Evolutionary conservation across 2,888 invertebrate species (phyloP), one percentile per base, ranked within the genome.

Genomic region (Lithophane leautieri): DNA sequence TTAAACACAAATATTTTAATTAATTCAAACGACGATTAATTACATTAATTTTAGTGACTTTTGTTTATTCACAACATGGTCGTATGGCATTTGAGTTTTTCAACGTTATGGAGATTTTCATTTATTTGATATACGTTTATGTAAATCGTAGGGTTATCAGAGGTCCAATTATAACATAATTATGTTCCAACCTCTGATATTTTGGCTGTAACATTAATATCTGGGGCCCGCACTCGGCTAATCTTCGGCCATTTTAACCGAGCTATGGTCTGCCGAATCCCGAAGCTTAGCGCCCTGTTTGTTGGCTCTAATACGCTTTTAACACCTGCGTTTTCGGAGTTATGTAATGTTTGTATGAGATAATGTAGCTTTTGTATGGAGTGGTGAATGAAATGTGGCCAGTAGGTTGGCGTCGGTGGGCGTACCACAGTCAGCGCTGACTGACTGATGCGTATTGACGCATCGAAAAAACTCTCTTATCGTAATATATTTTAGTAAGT

Each of bases 231-330:
- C 82, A 90, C 84, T 84, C 88, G 91, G 93, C 93, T 95, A 95
- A 96, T 96, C 95, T 96, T 95, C 92, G 90, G 90, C 94, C 94
- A 92, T 95, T 95, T 94, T 91, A 92, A 88, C 91, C 91, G 90
- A 91, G 93, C 91, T 90, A 92, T 93, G 93, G 93, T 92, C 90
- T 92, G 92, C 93, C 93, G 94, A 94, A 94, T 93, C 93, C 93
- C 92, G 89, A 90, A 91, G 94, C 95, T 95, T 96, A 95, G 90
- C 95, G 93, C 94, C 88, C 94, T 95, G 95, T 96, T 96, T 95
- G 96, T 95, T 90, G 91, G 92, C 91, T 91, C 84, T 95, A 95
- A 95, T 95, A 94, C 93, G 94, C 92, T 95, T 95, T 95, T 95
- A 95, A 94, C 96, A 96, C 96, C 95, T 95, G 95, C 92, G 94